Percentiles rank a stretch among this genome's conserved stretches.
Evolutionary conservation across 1,140 invertebrate species (phyloP).

Genomic region (Agrilus planipennis): DNA sequence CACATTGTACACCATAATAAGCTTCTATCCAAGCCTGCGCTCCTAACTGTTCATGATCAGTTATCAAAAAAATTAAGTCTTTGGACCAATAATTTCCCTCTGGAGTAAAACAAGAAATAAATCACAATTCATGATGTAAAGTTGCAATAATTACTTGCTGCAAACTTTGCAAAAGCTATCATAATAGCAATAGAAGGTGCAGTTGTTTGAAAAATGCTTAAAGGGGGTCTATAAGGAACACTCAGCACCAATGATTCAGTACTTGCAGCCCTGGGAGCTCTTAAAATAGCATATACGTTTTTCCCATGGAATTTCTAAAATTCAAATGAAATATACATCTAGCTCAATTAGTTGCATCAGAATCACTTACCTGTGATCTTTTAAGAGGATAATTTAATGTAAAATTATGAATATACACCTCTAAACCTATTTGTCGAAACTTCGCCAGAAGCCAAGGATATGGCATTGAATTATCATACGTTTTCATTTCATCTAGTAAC

Average conservation of each 20-base stretch:
- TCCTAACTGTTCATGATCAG: slow-evolving; percentile 90
- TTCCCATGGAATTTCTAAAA: slow-evolving; percentile 58
- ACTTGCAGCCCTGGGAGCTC: slow-evolving; percentile 76
- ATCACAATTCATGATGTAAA: slow-evolving; percentile 2
- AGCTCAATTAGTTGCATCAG: no score
- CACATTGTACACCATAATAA: slow-evolving; percentile 69
- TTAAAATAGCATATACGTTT: slow-evolving; percentile 89
- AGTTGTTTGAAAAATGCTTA: slow-evolving; percentile 60
- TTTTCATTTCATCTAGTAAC: slow-evolving; percentile 52
- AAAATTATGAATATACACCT: slow-evolving; percentile 86
- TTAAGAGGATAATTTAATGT: slow-evolving; percentile 77
- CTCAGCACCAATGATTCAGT: slow-evolving; percentile 85
- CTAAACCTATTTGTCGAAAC: slow-evolving; percentile 73
- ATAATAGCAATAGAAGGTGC: slow-evolving; percentile 78
- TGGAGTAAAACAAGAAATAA: slow-evolving; percentile 39
- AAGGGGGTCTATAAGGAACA: slow-evolving; percentile 66
- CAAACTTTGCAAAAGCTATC: slow-evolving; percentile 82
- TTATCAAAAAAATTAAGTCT: slow-evolving; percentile 90
- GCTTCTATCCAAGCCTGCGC: slow-evolving; percentile 94
- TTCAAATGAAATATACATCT: no score
- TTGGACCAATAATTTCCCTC: slow-evolving; percentile 96
- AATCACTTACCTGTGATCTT: slow-evolving; percentile 47
- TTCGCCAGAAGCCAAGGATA: slow-evolving; percentile 69
- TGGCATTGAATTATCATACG: slow-evolving; percentile 55
- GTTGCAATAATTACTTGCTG: slow-evolving; percentile 54